Evolutionary conservation across 2,797 vertebrate genomes (phyloP).

Genomic region (Hybognathus amarus): DNA sequence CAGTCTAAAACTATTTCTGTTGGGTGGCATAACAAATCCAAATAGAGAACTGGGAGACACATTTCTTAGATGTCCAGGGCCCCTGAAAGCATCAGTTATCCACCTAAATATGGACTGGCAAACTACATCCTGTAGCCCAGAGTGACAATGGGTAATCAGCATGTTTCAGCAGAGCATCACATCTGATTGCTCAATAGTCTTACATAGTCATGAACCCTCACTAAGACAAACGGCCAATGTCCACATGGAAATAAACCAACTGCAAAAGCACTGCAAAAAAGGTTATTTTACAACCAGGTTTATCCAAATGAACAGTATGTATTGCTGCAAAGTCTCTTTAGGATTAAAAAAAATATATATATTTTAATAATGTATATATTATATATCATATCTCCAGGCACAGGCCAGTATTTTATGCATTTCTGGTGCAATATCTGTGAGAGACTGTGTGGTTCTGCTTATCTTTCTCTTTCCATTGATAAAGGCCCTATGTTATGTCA

Average conservation of each 20-base stretch:
- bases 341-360: neutral
- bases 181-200: slow-evolving; percentile 20
- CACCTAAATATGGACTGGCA: slow-evolving; percentile 24
- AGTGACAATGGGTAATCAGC: slow-evolving; percentile 53
- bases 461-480: neutral
- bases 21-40: neutral
- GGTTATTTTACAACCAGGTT: neutral
- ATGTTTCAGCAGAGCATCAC: slow-evolving; percentile 58
- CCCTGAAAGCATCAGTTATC: slow-evolving; percentile 21
- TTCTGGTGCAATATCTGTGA: neutral
- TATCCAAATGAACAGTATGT: neutral
- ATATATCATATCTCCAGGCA: neutral
- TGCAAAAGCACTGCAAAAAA: neutral
- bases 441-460: neutral
- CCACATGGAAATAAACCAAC: neutral
- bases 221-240: neutral
- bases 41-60: slow-evolving; percentile 1
- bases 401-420: neutral
- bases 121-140: slow-evolving; percentile 25
- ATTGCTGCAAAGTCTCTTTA: neutral
- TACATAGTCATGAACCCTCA: neutral
- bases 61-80: slow-evolving; percentile 8
- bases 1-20: neutral
- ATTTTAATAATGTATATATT: slow-evolving; percentile 1
- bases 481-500: neutral